Conservation (phyloP, 2,113 vertebrate genomes). For the Polypterus bichir region DNA sequence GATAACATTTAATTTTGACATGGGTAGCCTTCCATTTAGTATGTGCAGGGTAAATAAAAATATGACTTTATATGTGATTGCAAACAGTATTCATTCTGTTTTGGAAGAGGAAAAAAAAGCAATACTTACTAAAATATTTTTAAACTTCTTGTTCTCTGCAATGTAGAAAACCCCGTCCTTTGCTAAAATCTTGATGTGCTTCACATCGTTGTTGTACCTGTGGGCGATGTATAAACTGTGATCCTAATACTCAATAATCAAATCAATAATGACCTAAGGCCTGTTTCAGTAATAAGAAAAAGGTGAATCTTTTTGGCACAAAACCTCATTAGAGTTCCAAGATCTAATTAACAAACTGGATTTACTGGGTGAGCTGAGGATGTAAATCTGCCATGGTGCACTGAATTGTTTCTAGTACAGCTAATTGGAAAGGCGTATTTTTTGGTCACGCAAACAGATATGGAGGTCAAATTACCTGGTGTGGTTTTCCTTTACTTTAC, state of each 20-base stretch:
- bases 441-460: conserved; percentile 2
- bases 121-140: conserved; percentile 84
- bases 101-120: conserved; percentile 33
- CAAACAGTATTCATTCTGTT: conserved; percentile 12
- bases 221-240: conserved; percentile 79
- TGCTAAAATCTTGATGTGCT: conserved; percentile 98
- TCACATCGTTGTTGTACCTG: conserved; percentile 98
- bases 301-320: conserved; percentile 50
- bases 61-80: too few species aligned
- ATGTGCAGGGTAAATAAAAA: too few species aligned
- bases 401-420: background rate
- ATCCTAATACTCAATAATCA: conserved; percentile 81
- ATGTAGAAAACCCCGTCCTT: conserved; percentile 88
- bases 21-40: too few species aligned
- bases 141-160: conserved; percentile 94
- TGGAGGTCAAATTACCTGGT: conserved; percentile 4
- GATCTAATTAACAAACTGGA: conserved; percentile 56
- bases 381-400: conserved; percentile 2
- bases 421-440: background rate
- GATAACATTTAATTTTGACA: too few species aligned
- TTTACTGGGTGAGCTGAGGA: conserved; percentile 39
- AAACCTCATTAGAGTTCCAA: conserved; percentile 49
- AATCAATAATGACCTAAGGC: conserved; percentile 71
- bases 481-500: too few species aligned
- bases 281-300: conserved; percentile 45